Evolutionary conservation across 2,797 vertebrate species (phyloP), one percentile per base, ranked within the genome.

Genomic region (Poeciliopsis infans): DNA sequence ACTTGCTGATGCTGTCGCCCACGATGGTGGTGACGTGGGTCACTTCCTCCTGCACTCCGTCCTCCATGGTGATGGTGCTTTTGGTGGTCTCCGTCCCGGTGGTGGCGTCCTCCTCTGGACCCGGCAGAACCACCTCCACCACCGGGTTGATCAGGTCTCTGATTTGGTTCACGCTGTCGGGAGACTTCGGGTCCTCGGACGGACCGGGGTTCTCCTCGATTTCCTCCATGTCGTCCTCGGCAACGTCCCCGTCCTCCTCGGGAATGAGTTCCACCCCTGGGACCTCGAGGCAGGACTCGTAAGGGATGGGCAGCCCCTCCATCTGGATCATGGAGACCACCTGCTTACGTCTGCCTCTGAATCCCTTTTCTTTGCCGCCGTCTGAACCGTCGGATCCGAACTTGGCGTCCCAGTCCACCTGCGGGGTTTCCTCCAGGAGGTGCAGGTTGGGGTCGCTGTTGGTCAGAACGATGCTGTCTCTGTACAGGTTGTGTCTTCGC

Each of bases 371-470:
- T 59, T 66, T 0, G 13, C 28, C 2, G 41, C 45, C 69, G 0
- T 89, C 88, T 0, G 7, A 2, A 20, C 91, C 84, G 2, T 87
- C 81, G n/a, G 75, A 90, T 0, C 89, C 83, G 0, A 95, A 96
- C 72, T 97, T 96, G 28, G 86, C 0, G 72, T 92, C 94, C 98
- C 98, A 99, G 92, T 99, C 96, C 18, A 99, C 97, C 33, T 94
- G 75, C 0, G 86, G 20, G 0, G 86, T 95, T 77, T 98, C 97
- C 0, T 91, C 97, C 5, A 99, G 95, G 70, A 98, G 95, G 88
- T 97, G 96, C 57, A 99, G 95, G 95, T 98, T 98, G 82, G 97
- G 97, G 88, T 99, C 98, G 0, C 98, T 99, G 95, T 96, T 97
- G 87, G 95, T 96, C 93, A 99, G 93, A 25, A 99, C 94, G 49